These are phyloP conservation scores for Bufotes viridis DNA, from an alignment of 2,797 vertebrate genomes.

Conservation along the genomic window DNA sequence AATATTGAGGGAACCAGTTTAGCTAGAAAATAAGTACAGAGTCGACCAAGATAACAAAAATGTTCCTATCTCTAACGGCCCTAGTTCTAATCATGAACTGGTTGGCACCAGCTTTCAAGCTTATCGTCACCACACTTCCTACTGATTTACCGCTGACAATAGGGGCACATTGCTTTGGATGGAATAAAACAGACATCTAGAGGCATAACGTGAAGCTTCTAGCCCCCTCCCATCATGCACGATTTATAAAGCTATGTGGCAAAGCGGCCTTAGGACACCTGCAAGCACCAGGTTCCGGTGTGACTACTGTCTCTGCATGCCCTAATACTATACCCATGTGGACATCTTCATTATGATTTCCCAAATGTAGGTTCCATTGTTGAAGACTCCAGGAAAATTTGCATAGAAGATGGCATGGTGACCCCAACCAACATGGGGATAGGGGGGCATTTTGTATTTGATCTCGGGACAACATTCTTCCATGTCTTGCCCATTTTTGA, in stretches of 20 bases:
- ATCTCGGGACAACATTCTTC: too few species aligned
- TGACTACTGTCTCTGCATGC: background rate
- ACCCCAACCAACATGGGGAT: too few species aligned
- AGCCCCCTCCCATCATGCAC: too few species aligned
- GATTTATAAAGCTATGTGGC: too few species aligned
- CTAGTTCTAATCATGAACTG: background rate
- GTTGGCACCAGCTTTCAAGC: background rate
- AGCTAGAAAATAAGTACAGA: background rate
- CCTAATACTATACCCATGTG: background rate
- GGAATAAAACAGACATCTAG: background rate
- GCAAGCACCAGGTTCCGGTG: background rate
- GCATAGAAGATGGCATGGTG: too few species aligned
- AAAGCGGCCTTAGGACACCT: background rate
- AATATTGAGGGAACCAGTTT: background rate
- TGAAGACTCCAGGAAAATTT: too few species aligned
- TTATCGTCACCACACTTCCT: conserved; percentile 13
- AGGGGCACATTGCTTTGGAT: background rate
- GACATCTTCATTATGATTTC: background rate
- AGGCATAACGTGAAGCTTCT: background rate
- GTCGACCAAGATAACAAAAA: background rate
- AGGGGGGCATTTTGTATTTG: too few species aligned
- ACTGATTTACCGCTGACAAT: background rate
- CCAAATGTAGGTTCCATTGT: background rate
- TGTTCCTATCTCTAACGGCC: background rate
- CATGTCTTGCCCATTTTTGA: too few species aligned